Base-by-base conservation (phyloP, 2,888 invertebrate genomes). In the Callosobruchus maculatus region DNA sequence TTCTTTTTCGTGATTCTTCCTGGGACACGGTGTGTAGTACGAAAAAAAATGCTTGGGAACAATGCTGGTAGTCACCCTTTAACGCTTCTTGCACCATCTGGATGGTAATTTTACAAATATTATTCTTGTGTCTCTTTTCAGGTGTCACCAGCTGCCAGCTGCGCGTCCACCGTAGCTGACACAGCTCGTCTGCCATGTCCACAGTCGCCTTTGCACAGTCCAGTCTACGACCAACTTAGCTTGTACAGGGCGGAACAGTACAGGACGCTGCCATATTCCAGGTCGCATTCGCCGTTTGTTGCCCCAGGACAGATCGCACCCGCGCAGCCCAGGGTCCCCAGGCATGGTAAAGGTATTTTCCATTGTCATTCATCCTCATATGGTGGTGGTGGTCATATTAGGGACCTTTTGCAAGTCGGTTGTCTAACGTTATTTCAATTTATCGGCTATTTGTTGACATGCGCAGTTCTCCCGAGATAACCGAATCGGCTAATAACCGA, bases 261-360 rank as follows among this genome's bases (percentile, higher is more conserved):
- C 49, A 92, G 95, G 84, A 95, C 95, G 1, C 85, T 96, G 74
- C 95, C 95, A 13, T 94, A 95, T 87, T 94, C 94, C 49, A 89
- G 87, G 75, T 93, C 93, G 31, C 93, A 93, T 77, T 94, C 94
- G n/a, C 94, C 94, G 0, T 94, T 94, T 81, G 90, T 92, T 31
- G 91, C 92, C 5, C 89, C 89, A 4, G 49, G 49, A 13, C 49
- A 49, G 49, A 49, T 49, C 49, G 49, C 49, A 5, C 49, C 4
- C 4, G 73, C 78, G 20, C 74, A 78, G 20, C 75, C 80, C 20
- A 74, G 81, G 74, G 77, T 84, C 75, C 79, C 93, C 93, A 3
- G 90, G 93, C 77, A 79, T 68, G 68, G 68, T 68, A 21, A 26
- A 49, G 49, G 49, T 49, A 49, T 49, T 49, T 49, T 49, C 1